Evolutionary conservation across 23 tunicate species (phyloP), one percentile per base, ranked within the genome.

Genomic region (Diplosoma virens): DNA sequence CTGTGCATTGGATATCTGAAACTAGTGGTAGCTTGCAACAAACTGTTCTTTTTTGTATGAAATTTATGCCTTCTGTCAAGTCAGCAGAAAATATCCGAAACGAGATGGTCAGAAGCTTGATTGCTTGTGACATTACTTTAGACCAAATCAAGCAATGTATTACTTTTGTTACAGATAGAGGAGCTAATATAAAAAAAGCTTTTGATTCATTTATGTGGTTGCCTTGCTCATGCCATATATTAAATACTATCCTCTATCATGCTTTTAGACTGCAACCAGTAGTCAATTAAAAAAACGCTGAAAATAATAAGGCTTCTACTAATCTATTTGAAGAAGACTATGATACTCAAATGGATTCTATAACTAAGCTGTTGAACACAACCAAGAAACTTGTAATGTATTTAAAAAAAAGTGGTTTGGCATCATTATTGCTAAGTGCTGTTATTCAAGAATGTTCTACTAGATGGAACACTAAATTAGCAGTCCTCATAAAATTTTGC

Each of bases 391-490:
- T 55, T 11, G 61, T 55, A 11, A 55, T 5, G 4, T 55, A 55
- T 18, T 25, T 55, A n/a, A 55, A 55, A 55, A 11, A 18, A 55
- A 55, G 61, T 55, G 61, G 61, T 55, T 18, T 55, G 23, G 61
- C 61, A 4, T 11, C 61, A 55, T 4, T 17, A 4, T 55, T 55
- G 61, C 4, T 25, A 11, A 55, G 5, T 55, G 23, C 61, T 25
- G 61, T 55, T 55, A 25, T 55, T 17, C 61, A 55, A 55, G 61
- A 55, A 55, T 55, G 23, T 55, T 11, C 23, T 5, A 55, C 61
- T 17, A 55, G 61, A 55, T 55, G 61, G 61, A 55, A 55, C 61
- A 9, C 61, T 5, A 55, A 55, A 25, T 18, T 55, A 55, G 61
- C 61, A 17, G 61, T 55, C 25, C 23, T 55, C 5, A 11, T 9